phyloP scores from a whole-genome alignment of 2,888 invertebrate species.

The Eudasyphora cyanicolor region DNA sequence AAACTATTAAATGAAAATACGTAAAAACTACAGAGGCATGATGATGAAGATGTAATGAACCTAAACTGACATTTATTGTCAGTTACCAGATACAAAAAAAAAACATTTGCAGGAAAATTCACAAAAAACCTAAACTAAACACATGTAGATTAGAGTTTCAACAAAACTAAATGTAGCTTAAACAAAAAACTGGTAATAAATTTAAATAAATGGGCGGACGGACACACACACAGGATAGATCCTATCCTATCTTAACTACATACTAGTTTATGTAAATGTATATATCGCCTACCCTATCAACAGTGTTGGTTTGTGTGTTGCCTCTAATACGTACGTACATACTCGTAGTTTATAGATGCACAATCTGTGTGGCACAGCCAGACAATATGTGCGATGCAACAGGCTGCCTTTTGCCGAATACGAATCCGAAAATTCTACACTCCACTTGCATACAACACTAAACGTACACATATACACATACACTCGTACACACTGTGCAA shows the following conservation, averaged over 20 bases:
- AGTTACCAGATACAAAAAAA: background rate
- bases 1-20: no score
- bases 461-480: background rate
- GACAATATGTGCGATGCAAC: background rate
- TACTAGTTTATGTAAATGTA: background rate
- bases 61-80: constrained; percentile 8
- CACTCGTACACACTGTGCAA: no score
- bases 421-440: constrained; percentile 13
- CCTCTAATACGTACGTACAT: background rate
- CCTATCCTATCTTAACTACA: background rate
- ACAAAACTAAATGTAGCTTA: background rate
- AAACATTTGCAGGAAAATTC: background rate
- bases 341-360: background rate
- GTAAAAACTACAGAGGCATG: constrained; percentile 2
- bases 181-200: constrained; percentile 20
- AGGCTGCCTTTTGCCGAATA: background rate
- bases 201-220: background rate
- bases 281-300: no score
- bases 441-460: background rate
- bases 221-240: background rate
- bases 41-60: constrained; percentile 7
- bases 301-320: background rate
- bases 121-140: background rate
- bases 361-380: background rate
- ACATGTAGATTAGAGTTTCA: background rate